Base-by-base conservation (phyloP, 1,140 invertebrate genomes). In the Lethrus apterus region DNA sequence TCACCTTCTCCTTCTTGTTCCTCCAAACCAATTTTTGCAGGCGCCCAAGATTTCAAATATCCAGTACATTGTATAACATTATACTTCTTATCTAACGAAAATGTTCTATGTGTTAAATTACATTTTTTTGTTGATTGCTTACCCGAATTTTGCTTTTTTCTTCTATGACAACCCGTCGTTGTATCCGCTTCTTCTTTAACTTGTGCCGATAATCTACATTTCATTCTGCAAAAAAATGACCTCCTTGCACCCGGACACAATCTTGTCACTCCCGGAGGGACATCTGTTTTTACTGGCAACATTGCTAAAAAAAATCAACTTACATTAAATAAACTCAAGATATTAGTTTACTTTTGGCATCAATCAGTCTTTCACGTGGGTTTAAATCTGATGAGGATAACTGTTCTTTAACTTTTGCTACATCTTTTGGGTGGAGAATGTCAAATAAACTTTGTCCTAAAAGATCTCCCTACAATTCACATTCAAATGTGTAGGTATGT, bases 201-300 rank as follows among this genome's bases (percentile, higher is more conserved):
- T 51, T 74, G 70, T 10, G 69, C 62, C 23, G 65, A 60, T 24
- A 69, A 63, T 68, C 86, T 86, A 55, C 82, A 81, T 64, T 93
- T 94, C 84, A 95, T 94, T 18, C 90, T 78, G 65, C 91, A 96
- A 65, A 93, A 93, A 62, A 95, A 96, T 0, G 90, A 93, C 17
- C 93, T 74, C 14, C 91, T 69, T 1, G 90, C 87, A 2, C 92
- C 92, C 1, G 90, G 86, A 69, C 87, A 89, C 2, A 94, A 71
- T 34, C 82, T 70, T 1, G 83, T 80, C 1, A 77, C 72, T 24
- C 81, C 81, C 47, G 85, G 80, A 1, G 84, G 81, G 11, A 90
- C 71, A 59, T 91, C 89, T 1, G 87, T 81, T 67, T 92, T 93
- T 5, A 93, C 84, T 10, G 91, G 90, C 54, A 93, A 70, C 86